Evolutionary conservation across 2,113 vertebrate species (phyloP).

Genomic region (Cavia aperea): DNA sequence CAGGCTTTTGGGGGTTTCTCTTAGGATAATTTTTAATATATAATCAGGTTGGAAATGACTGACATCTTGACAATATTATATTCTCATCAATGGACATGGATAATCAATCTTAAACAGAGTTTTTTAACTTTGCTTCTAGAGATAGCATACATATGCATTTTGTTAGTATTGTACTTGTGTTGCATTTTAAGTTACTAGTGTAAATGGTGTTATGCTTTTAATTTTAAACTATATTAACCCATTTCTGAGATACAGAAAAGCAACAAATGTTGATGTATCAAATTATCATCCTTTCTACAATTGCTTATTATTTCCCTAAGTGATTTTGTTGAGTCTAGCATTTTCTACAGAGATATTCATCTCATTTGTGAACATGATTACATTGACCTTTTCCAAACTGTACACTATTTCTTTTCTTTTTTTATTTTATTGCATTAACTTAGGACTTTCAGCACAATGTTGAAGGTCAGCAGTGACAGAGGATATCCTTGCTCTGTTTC

Average conservation of each 20-base stretch:
- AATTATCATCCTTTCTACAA: not conserved
- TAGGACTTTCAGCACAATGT: not conserved
- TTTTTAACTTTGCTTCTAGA: not conserved
- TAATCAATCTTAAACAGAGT: not conserved
- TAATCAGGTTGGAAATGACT: not conserved
- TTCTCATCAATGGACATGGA: not conserved
- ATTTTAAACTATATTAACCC: not conserved
- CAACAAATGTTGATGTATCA: not conserved
- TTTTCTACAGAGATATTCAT: not conserved
- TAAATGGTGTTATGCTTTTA: not conserved
- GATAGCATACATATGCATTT: not conserved
- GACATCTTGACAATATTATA: not conserved
- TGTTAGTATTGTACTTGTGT: not conserved
- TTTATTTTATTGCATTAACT: not conserved
- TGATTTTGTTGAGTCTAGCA: not conserved
- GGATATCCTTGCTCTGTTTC: not conserved
- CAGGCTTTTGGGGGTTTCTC: not conserved
- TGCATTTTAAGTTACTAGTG: not conserved
- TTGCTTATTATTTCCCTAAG: not conserved
- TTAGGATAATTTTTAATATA: not conserved
- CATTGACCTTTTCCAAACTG: not conserved
- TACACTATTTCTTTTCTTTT: not conserved
- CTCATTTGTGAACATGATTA: not conserved
- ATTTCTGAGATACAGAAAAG: not conserved
- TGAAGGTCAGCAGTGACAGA: not conserved